Base-by-base conservation (phyloP, 2,113 vertebrate species). In the Tetrao urogallus region DNA sequence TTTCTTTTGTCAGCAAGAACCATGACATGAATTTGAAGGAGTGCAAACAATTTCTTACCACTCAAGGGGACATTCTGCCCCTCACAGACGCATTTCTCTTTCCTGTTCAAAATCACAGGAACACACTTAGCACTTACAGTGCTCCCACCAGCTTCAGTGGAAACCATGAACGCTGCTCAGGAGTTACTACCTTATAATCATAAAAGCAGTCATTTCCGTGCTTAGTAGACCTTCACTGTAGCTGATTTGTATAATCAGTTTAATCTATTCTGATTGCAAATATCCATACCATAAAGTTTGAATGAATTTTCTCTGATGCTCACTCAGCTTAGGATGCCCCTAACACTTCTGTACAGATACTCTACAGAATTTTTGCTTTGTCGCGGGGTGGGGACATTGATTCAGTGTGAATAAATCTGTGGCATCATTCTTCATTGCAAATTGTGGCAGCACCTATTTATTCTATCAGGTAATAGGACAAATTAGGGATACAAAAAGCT, bases 201-300 rank as follows among this genome's bases (percentile, higher is more conserved):
- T 81, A 74, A 93, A 8, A 95, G 76, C 69, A 96, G 82, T 86
- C 82, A 95, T 88, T 95, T 92, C 77, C 72, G 61, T 92, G 95
- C 86, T 95, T 91, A 91, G 89, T n/a, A 94, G 91, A 87, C 84
- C 91, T 94, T 94, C 91, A 89, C 72, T 63, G 72, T 50, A 74
- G 76, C 82, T 92, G 86, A 95, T 86, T 95, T 93, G 79, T 93
- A 86, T 96, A 93, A 93, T 93, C 91, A 91, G 95, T 84, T 95
- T 96, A 94, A 93, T 88, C 72, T 89, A 67, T 43, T 86, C 87
- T 92, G 85, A 93, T 89, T 94, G 93, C 82, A 83, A 93, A 88
- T 91, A 94, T 77, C 78, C 87, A 83, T 14, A 88, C 64, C 0
- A 1, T 77, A 89, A 94, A 96, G 77, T 94, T 63, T n/a, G 58